Conservation (phyloP, 37 sponge, comb jelly and placozoan species). For the Bolinopsis microptera region DNA sequence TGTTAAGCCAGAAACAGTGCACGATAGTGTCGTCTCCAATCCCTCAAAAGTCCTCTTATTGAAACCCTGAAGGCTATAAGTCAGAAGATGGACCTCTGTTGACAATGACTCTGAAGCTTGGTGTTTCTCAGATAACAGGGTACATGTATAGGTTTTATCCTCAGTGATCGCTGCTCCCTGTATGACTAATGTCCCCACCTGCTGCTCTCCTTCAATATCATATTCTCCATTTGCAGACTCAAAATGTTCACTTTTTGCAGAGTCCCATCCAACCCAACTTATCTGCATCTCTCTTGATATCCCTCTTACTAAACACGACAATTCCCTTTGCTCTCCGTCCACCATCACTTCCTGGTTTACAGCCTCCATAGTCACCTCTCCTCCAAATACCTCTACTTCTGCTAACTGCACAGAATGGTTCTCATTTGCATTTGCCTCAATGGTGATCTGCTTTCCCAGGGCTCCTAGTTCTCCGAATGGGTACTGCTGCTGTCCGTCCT, state of each 20-base stretch:
- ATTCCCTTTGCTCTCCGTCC: neutral
- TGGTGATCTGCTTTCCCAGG: neutral
- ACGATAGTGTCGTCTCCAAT: neutral
- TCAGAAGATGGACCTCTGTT: neutral
- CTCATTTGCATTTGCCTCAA: neutral
- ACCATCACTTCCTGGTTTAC: neutral
- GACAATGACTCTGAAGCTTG: neutral
- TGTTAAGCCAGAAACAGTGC: neutral
- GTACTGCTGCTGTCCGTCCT: neutral
- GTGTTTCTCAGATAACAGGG: neutral
- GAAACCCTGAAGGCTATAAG: neutral
- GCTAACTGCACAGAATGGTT: neutral
- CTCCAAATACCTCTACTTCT: neutral
- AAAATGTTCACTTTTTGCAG: neutral
- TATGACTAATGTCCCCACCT: neutral
- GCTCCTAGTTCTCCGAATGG: neutral
- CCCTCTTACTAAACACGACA: neutral
- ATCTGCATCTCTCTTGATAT: neutral
- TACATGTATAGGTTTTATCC: neutral
- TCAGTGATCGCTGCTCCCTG: neutral
- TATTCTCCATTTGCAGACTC: neutral
- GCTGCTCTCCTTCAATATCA: neutral
- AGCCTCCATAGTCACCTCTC: neutral
- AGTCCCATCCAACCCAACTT: neutral
- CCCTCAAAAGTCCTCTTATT: neutral